Conservation (phyloP, 2,888 invertebrate genomes). For the Tetrapedia diversipes region DNA sequence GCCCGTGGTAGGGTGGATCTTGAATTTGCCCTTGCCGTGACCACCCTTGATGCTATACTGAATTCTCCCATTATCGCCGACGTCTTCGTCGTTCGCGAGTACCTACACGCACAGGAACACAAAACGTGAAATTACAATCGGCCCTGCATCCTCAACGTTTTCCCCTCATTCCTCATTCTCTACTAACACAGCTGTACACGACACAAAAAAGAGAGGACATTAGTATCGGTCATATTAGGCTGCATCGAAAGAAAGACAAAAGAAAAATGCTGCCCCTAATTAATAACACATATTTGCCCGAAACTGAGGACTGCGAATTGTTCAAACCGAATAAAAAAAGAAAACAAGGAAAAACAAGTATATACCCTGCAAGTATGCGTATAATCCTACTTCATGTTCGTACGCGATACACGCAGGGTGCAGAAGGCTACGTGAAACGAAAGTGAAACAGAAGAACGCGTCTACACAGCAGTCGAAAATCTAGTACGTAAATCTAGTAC, state of each 20-base stretch:
- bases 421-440: neutral
- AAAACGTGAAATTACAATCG: conserved; percentile 5
- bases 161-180: conserved; percentile 18
- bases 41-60: conserved; percentile 92
- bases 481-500: conserved; percentile 27
- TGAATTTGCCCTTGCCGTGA: conserved; percentile 90
- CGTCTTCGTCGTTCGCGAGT: conserved; percentile 92
- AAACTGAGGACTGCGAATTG: neutral
- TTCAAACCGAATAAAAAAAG: neutral
- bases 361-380: neutral
- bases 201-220: conserved; percentile 45
- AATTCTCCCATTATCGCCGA: conserved; percentile 91
- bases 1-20: conserved; percentile 92
- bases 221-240: conserved; percentile 39
- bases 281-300: neutral
- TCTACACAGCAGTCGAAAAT: conserved; percentile 26
- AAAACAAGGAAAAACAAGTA: too few species aligned
- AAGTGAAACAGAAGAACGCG: conserved; percentile 5
- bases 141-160: too few species aligned
- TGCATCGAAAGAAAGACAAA: conserved; percentile 19
- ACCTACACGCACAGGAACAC: conserved; percentile 84
- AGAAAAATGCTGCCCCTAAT: conserved; percentile 41
- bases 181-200: conserved; percentile 35
- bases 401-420: neutral
- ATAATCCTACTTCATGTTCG: neutral